Conservation (phyloP, 2,113 vertebrate species). For the Neofelis nebulosa region DNA sequence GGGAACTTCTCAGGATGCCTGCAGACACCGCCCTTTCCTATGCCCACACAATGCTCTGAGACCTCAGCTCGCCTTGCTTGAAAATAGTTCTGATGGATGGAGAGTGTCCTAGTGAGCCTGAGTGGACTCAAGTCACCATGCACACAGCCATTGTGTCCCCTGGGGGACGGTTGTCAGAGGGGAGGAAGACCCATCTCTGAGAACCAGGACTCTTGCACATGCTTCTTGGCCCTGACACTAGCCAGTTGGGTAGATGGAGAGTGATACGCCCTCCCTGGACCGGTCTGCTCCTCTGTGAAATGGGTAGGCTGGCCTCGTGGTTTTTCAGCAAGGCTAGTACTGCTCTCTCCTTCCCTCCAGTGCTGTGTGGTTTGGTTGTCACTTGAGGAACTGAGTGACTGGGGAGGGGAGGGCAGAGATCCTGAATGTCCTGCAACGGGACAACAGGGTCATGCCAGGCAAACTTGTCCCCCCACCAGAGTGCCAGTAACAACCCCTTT, state of each 20-base stretch:
- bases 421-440: neutral
- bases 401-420: neutral
- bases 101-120: neutral
- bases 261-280: accelerated
- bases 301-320: neutral
- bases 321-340: neutral
- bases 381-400: neutral
- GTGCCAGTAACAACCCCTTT: neutral
- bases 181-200: neutral
- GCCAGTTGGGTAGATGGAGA: neutral
- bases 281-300: neutral
- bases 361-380: neutral
- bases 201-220: neutral
- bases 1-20: neutral
- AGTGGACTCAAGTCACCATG: neutral
- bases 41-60: neutral
- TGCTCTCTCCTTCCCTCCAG: neutral
- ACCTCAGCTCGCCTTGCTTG: neutral
- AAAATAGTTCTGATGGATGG: neutral
- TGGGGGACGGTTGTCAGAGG: neutral
- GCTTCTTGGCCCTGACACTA: neutral
- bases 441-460: neutral
- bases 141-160: neutral
- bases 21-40: neutral
- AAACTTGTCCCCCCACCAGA: neutral